A percentile compares a stretch with the other conserved stretches of the same genome.
Conservation (phyloP, 2,888 invertebrate genomes). For the Cerceris ruficornis region DNA sequence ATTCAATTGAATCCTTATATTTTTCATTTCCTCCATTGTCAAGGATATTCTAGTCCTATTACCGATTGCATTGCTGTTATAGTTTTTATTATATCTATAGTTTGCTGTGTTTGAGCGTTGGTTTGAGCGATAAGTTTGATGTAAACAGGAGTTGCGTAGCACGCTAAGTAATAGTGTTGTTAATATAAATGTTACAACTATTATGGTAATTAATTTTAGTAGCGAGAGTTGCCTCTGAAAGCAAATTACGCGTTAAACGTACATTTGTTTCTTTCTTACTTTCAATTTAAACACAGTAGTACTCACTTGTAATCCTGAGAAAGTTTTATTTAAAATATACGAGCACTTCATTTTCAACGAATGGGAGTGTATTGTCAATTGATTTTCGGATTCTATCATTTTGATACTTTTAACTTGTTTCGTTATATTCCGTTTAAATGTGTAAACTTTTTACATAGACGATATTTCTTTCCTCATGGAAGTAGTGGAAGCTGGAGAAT, state of each 20-base stretch:
- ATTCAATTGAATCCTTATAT: conserved; percentile 47
- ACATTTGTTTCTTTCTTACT: not conserved
- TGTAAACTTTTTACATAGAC: no score
- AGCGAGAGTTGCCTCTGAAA: conserved; percentile 49
- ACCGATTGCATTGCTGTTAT: conserved; percentile 15
- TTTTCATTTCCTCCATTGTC: conserved; percentile 41
- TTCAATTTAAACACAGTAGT: not conserved
- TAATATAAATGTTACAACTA: conserved; percentile 41
- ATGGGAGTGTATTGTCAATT: not conserved
- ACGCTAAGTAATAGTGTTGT: conserved; percentile 46
- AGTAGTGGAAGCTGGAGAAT: conserved; percentile 5
- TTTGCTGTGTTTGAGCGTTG: conserved; percentile 16
- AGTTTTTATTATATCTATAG: conserved; percentile 11
- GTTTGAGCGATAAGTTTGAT: conserved; percentile 8
- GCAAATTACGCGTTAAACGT: conserved; percentile 1
- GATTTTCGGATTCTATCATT: conserved; percentile 3
- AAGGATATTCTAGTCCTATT: conserved; percentile 17
- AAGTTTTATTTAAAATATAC: conserved; percentile 21
- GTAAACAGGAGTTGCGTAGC: conserved; percentile 34
- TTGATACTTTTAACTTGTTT: not conserved
- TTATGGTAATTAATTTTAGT: conserved; percentile 34
- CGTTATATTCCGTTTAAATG: no score
- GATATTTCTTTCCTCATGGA: not conserved
- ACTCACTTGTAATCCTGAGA: conserved; percentile 50
- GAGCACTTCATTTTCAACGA: conserved; percentile 15